A percentile compares a stretch with the other conserved stretches of the same genome.
These are phyloP conservation scores for Diadema setosum DNA, from an alignment of 35 echinoderm and acorn worm species.

Conservation along the genomic window DNA sequence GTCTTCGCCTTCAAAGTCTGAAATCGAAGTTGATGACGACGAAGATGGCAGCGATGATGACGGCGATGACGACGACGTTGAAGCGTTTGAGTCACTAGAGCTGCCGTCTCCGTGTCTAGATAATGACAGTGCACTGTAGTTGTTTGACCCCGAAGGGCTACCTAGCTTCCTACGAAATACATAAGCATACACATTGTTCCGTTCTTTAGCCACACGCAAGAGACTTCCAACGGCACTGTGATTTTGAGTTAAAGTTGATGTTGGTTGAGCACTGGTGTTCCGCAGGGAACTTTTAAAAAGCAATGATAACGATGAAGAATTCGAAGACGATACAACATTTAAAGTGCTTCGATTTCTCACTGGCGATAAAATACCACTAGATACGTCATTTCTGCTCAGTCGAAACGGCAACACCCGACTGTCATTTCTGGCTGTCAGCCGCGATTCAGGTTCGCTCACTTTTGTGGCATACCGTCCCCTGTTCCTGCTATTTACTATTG, in stretches of 20 bases:
- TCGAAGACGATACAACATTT: neutral
- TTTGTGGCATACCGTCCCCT: neutral
- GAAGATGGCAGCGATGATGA: neutral
- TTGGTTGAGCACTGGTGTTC: neutral
- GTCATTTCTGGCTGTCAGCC: neutral
- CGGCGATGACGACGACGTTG: neutral
- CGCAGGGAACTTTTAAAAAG: neutral
- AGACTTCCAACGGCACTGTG: neutral
- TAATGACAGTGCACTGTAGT: neutral
- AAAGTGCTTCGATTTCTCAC: neutral
- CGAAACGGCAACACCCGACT: neutral
- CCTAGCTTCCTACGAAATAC: neutral
- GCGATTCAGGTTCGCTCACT: neutral
- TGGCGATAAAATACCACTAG: neutral
- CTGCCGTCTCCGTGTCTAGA: no score
- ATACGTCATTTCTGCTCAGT: neutral
- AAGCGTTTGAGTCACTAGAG: neutral
- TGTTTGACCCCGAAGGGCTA: neutral
- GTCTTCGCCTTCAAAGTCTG: neutral
- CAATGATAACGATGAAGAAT: neutral
- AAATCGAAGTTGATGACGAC: neutral
- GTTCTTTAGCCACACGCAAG: neutral
- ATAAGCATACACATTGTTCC: neutral
- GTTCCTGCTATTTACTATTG: neutral
- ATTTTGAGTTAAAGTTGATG: neutral